Evolutionary conservation across 1,140 invertebrate species (phyloP), one percentile per base, ranked within the genome.

Genomic region (Hypothenemus hampei): DNA sequence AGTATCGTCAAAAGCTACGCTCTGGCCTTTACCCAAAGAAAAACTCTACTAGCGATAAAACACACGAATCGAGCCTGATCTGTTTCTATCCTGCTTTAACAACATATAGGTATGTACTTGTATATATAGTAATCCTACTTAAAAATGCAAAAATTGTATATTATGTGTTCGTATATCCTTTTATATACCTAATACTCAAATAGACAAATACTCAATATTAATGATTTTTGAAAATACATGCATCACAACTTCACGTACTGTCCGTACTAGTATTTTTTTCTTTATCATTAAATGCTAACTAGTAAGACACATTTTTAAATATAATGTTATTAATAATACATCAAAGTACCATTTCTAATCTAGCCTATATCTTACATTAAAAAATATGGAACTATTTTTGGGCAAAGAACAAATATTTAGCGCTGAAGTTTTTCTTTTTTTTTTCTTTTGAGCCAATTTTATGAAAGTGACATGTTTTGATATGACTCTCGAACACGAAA

Each of bases 241-340:
- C 66, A 68, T 68, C 66, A 68, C 65, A 68, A 64, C 60, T 63
- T 58, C 56, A 52, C 57, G 59, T 61, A 63, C 53, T 57, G 43
- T 55, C 37, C 58, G 59, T 61, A 63, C 54, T 62, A 59, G 57
- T 60, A 55, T 56, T 50, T 57, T 56, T 49, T 47, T 13, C 41
- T 33, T 47, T 47, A 47, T 19, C 46, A 49, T 49, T 65, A 60
- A 63, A 65, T 63, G 59, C 63, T 64, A 65, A 60, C 37, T 67
- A 68, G 57, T 67, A 68, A 68, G 67, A 68, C 67, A 68, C 67
- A 64, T 68, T 49, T 44, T 57, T 56, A 53, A 57, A 58, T 57
- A 49, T 40, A 35, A 44, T 62, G 15, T 43, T 8, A 43, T 11
- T 43, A 66, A 63, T 65, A 66, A 64, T 66, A 65, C 63, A 65